Evolutionary conservation across 1,140 invertebrate genomes (phyloP), one percentile per base, ranked within the genome.

Genomic region (Lordiphosa stackelbergi): DNA sequence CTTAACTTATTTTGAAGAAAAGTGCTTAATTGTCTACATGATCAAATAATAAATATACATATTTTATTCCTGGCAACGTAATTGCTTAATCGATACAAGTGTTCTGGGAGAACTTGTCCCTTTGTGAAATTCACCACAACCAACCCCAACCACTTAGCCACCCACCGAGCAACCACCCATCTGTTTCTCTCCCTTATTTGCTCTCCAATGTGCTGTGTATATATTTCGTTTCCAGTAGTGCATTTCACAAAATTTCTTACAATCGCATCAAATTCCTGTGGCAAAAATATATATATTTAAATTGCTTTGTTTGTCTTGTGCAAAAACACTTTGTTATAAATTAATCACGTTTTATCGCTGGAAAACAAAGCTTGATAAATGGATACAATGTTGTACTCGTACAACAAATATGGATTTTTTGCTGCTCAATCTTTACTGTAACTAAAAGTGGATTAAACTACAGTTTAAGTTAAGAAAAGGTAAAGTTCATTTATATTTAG

Each of bases 51-150:
- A 31, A 7, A 19, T 4, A 19, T 19, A 19, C 2, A 31, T 19
- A 31, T 31, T 31, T 31, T 8, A 31, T 7, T 7, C 28, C 28
- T 31, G 28, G 28, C 28, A 31, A 8, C 10, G 2, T 41, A 46
- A 65, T 65, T 73, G 59, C 53, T 61, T 66, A 79, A 79, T 79
- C 75, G 63, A 81, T 79, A 77, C 68, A 60, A 62, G 60, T 62
- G 53, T 36, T 56, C 41, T 35, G 28, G 13, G 28, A 45, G 53
- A 46, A 47, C 34, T 36, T 56, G 31, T 40, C 36, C 40, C 45
- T 59, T 13, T 47, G 24, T 40, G n/a, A 68, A 75, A 79, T 66
- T 75, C 75, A 79, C 75, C 75, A 79, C 75, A 70, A 57, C 57
- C 60, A 56, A 16, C 31, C 40, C 16, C 16, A 36, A 24, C 11